These are phyloP conservation scores for Sebastes flavidus DNA, from an alignment of 2,797 vertebrate species.

Conservation along the genomic window DNA sequence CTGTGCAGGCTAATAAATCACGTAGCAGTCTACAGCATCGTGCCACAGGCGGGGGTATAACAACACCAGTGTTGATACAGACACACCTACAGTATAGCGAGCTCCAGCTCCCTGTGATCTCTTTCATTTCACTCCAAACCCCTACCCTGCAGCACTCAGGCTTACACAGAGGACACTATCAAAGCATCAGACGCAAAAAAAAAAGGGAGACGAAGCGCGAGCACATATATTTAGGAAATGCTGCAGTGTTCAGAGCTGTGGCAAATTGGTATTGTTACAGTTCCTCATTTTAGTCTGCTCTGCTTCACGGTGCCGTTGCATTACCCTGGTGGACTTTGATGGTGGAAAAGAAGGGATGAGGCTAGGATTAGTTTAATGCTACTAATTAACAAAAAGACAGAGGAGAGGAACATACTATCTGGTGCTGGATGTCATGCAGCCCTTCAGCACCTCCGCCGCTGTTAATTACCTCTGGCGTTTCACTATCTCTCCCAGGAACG, in stretches of 20 bases:
- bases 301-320: conserved; percentile 53
- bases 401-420: conserved; percentile 67
- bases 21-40: conserved; percentile 51
- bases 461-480: conserved; percentile 75
- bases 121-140: conserved; percentile 70
- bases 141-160: conserved; percentile 63
- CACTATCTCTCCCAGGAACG: conserved; percentile 57
- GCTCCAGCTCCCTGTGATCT: conserved; percentile 68
- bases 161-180: conserved; percentile 70
- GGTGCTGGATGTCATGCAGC: conserved; percentile 60
- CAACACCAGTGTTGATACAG: conserved; percentile 58
- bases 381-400: conserved; percentile 76
- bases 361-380: conserved; percentile 76
- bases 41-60: conserved; percentile 55
- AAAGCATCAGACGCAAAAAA: conserved; percentile 58
- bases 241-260: conserved; percentile 61
- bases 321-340: conserved; percentile 70
- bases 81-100: conserved; percentile 57
- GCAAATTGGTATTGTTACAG: conserved; percentile 69
- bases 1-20: conserved; percentile 70
- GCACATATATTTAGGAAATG: conserved; percentile 70
- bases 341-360: conserved; percentile 55
- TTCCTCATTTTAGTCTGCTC: conserved; percentile 60
- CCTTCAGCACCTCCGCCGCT: conserved; percentile 69
- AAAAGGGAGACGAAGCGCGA: conserved; percentile 34